Evolutionary conservation across 2,797 vertebrate species (phyloP).

Genomic region (Acrocephalus scirpaceus): DNA sequence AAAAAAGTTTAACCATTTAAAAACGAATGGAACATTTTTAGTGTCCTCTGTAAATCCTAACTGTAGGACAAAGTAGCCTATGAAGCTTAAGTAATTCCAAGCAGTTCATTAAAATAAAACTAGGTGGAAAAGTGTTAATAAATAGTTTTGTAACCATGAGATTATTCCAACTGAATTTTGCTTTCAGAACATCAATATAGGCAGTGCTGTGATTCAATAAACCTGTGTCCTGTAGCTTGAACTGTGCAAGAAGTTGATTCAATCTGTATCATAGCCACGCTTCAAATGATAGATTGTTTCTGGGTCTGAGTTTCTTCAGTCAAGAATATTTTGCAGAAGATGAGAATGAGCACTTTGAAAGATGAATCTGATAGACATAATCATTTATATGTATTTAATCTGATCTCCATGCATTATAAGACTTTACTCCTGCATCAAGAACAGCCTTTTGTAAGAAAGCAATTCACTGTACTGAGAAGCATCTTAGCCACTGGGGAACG

Average conservation of each 20-base stretch:
- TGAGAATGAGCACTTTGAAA: conserved; percentile 71
- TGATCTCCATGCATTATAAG: conserved; percentile 60
- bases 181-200: conserved; percentile 60
- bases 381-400: conserved; percentile 74
- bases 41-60: background rate
- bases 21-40: background rate
- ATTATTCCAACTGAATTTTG: conserved; percentile 49
- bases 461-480: conserved; percentile 64
- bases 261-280: conserved; percentile 67
- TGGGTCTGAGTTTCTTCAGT: conserved; percentile 67
- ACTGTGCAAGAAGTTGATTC: conserved; percentile 60
- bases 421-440: conserved; percentile 52
- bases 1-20: background rate
- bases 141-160: conserved; percentile 20
- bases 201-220: conserved; percentile 65
- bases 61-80: background rate
- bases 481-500: conserved; percentile 36
- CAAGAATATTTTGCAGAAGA: conserved; percentile 74
- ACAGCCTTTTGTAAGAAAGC: conserved; percentile 56
- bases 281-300: conserved; percentile 74
- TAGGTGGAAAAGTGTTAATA: background rate
- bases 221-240: conserved; percentile 54
- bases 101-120: background rate
- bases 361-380: conserved; percentile 67
- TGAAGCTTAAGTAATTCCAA: background rate